Conservation (phyloP, 2,797 vertebrate species). For the Philypnodon macrostomus region DNA sequence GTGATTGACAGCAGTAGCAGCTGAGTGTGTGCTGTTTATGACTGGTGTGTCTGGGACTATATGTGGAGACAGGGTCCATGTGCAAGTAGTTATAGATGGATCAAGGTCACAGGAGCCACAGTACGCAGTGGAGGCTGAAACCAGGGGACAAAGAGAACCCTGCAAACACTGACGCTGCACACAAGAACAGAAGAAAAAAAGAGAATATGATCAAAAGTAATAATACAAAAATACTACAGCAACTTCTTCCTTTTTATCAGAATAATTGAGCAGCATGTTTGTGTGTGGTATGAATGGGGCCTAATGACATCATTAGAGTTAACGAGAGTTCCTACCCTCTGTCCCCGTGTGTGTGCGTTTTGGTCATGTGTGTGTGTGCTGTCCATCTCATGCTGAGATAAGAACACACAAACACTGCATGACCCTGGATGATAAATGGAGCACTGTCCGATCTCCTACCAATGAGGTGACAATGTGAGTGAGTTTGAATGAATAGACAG, state of each 20-base stretch:
- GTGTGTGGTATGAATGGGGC: conserved; percentile 28
- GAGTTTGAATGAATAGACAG: neutral
- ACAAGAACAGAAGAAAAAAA: neutral
- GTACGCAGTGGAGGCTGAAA: conserved; percentile 71
- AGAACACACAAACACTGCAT: conserved; percentile 63
- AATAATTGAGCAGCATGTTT: conserved; percentile 1
- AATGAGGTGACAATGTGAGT: conserved; percentile 56
- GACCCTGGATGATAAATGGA: conserved; percentile 72
- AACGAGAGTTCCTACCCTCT: conserved; percentile 65
- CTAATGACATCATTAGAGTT: conserved; percentile 69
- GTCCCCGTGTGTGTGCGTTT: conserved; percentile 35
- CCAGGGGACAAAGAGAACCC: conserved; percentile 76
- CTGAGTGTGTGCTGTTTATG: conserved; percentile 43
- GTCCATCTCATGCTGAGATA: conserved; percentile 62
- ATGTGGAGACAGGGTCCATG: conserved; percentile 64
- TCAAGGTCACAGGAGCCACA: conserved; percentile 87
- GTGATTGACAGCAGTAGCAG: conserved; percentile 25
- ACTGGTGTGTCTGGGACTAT: conserved; percentile 11
- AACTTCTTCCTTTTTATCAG: no score
- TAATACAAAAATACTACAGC: neutral
- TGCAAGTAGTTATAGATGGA: conserved; percentile 73
- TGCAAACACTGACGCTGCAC: conserved; percentile 75
- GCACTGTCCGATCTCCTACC: conserved; percentile 56
- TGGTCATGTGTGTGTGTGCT: conserved; percentile 24
- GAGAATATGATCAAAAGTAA: neutral